Conservation (phyloP, 1,140 invertebrate genomes). For the Trachymyrmex septentrionalis region DNA sequence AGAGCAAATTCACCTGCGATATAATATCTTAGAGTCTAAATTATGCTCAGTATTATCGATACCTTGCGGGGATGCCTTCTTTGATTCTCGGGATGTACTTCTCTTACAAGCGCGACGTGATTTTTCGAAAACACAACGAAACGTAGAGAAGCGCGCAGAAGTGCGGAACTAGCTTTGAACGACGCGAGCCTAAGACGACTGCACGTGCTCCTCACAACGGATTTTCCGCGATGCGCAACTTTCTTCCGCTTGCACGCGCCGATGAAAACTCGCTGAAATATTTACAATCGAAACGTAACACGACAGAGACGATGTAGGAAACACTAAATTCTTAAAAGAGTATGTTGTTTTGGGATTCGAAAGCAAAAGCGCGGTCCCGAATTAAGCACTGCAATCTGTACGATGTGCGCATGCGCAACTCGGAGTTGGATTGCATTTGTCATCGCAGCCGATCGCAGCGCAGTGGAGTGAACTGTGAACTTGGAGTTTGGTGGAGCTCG, state of each 20-base stretch:
- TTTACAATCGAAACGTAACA: background rate
- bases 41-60: background rate
- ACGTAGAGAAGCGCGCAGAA: background rate
- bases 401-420: background rate
- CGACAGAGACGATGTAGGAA: background rate
- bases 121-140: background rate
- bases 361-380: no score
- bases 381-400: no score
- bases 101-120: background rate
- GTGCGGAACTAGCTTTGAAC: background rate
- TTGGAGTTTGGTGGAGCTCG: no score
- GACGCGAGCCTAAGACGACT: background rate
- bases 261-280: background rate
- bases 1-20: background rate
- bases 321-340: no score
- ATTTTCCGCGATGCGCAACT: background rate
- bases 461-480: no score
- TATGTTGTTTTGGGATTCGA: no score
- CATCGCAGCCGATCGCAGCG: constrained; percentile 10
- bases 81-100: background rate
- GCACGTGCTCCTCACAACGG: background rate
- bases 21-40: background rate
- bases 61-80: background rate
- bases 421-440: background rate
- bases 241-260: background rate